Conservation (phyloP, 2,888 invertebrate species). For the Pimpla rufipes region DNA sequence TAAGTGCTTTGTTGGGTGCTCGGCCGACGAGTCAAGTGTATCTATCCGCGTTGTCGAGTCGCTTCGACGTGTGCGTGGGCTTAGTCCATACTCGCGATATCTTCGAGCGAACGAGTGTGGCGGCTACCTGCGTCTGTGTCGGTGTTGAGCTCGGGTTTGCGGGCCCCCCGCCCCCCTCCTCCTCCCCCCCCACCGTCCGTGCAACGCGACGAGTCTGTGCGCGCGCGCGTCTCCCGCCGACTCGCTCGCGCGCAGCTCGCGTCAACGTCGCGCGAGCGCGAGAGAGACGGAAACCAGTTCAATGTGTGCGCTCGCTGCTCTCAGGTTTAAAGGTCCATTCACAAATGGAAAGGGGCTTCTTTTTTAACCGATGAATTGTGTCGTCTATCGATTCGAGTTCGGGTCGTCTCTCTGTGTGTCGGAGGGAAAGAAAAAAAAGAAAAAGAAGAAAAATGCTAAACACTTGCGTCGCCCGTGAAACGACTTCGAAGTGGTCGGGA, state of each 20-base stretch:
- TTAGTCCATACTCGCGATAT: constrained; percentile 29
- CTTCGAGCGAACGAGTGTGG: constrained; percentile 37
- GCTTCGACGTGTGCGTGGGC: constrained; percentile 46
- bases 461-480: constrained; percentile 14
- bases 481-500: not conserved
- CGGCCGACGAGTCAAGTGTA: constrained; percentile 77
- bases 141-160: constrained; percentile 33
- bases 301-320: constrained; percentile 50
- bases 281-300: constrained; percentile 60
- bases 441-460: constrained; percentile 27
- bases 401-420: not conserved
- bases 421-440: constrained; percentile 13
- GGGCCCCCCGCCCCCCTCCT: too few species aligned
- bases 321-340: constrained; percentile 63
- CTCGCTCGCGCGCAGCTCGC: constrained; percentile 13
- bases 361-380: constrained; percentile 55
- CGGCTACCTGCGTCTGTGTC: constrained; percentile 5
- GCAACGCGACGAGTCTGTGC: constrained; percentile 59
- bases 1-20: constrained; percentile 75
- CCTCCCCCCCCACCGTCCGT: constrained; percentile 56
- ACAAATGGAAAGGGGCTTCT: constrained; percentile 48
- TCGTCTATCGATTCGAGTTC: constrained; percentile 59
- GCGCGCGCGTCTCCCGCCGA: constrained; percentile 51
- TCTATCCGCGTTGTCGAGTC: constrained; percentile 64
- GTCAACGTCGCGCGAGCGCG: constrained; percentile 56